Evolutionary conservation across 2,888 invertebrate species (phyloP), one percentile per base, ranked within the genome.

Genomic region (Lathronympha strigana): DNA sequence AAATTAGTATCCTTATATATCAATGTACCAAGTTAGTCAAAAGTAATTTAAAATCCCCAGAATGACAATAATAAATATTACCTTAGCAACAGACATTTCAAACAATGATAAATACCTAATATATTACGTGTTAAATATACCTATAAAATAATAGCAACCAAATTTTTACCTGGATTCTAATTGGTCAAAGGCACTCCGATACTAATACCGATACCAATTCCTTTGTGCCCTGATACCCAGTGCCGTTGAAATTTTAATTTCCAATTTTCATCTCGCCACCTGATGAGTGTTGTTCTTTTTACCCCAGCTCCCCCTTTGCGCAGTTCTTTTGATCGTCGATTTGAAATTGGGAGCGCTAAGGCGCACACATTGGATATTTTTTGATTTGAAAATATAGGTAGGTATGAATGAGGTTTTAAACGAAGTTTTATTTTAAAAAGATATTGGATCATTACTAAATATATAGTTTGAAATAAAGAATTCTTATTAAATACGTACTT

Each of bases 161-260:
- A 28, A 38, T 55, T 58, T 15, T 61, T 51, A 62, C 68, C 61
- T 66, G 64, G 68, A 66, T 71, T 69, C 73, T 81, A 82, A 86
- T 84, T 85, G 85, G 78, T 83, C 85, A 85, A 86, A 85, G 84
- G 80, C 68, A 69, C 71, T 66, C 61, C 38, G 63, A 63, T 68
- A 76, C 80, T 81, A 81, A 83, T 82, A 75, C 66, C 67, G 69
- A 71, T 76, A 72, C 51, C 51, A 2, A 4, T 64, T 64, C 64
- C 64, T 64, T 64, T 64, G 64, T 64, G 49, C 36, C 68, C 69
- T 61, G 73, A 75, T 74, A 75, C 72, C 66, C 71, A 72, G 72
- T 71, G 71, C 71, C 76, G 71, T 68, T 77, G 74, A 83, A 83
- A 82, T 84, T 83, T 85, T 86, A 84, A 85, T 86, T 83, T 84